Percentiles rank a stretch among this genome's conserved stretches.
Evolutionary conservation across 2,888 invertebrate genomes (phyloP).

Genomic region (Scaptodrosophila latifasciaeformis): DNA sequence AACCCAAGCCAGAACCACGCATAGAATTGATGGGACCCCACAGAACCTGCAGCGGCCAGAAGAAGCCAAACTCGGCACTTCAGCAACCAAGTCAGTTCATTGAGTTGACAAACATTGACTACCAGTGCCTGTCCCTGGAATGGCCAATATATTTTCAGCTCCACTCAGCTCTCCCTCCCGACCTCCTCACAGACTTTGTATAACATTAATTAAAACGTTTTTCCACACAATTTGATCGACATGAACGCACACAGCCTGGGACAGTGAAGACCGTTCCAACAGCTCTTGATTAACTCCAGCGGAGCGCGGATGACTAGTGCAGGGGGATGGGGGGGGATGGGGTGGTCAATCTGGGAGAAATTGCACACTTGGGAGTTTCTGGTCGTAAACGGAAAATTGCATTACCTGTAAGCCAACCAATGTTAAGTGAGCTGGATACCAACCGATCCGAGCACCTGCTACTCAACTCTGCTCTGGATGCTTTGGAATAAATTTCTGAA

Average conservation of each 20-base stretch:
- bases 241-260: conserved; percentile 16
- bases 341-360: conserved; percentile 28
- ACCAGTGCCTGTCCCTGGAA: too few relatives aligned
- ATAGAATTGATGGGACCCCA: conserved; percentile 23
- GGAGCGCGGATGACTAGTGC: too few relatives aligned
- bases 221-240: conserved; percentile 2
- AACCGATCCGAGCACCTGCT: conserved; percentile 7
- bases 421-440: conserved; percentile 25
- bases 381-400: conserved; percentile 34
- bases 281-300: too few relatives aligned
- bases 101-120: conserved; percentile 15
- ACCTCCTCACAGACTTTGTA: neutral
- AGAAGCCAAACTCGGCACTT: neutral
- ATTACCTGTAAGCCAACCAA: conserved; percentile 43
- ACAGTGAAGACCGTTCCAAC: neutral
- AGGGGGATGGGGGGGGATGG: too few relatives aligned
- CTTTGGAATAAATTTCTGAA: conserved; percentile 1
- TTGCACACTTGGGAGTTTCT: conserved; percentile 59
- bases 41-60: conserved; percentile 33
- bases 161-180: conserved; percentile 2
- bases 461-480: conserved; percentile 20
- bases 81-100: conserved; percentile 12
- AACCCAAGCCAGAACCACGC: neutral
- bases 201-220: conserved; percentile 57
- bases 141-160: too few relatives aligned